A percentile compares a stretch with the other conserved stretches of the same genome.
Conservation (phyloP, 2,797 vertebrate genomes). For the Melanogrammus aeglefinus region DNA sequence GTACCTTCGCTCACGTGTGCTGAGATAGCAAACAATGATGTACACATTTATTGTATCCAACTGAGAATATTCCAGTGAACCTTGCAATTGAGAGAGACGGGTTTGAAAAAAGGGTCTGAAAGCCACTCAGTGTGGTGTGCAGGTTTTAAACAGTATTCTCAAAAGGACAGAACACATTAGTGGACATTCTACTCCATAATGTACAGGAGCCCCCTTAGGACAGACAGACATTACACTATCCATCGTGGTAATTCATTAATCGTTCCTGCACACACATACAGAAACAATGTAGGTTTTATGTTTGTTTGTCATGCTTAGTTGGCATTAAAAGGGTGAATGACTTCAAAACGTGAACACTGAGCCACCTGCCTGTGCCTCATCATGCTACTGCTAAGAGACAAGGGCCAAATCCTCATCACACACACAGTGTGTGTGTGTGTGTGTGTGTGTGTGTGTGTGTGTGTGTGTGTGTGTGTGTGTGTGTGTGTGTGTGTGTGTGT, state of each 20-base stretch:
- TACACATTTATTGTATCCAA: not conserved
- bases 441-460: no score
- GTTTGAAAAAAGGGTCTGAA: not conserved
- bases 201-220: slow-evolving; percentile 22
- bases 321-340: no score
- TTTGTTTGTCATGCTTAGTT: no score
- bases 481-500: no score
- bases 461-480: no score
- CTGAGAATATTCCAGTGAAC: not conserved
- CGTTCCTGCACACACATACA: slow-evolving; percentile 18
- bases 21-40: not conserved
- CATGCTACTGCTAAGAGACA: no score
- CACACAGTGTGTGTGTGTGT: no score
- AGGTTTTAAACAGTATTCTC: not conserved
- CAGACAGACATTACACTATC: slow-evolving; percentile 19
- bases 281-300: slow-evolving; percentile 11
- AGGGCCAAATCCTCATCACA: not conserved
- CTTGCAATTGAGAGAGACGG: not conserved
- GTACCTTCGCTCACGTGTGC: not conserved
- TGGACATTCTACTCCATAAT: not conserved
- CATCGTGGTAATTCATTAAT: slow-evolving; percentile 49
- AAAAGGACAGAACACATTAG: not conserved
- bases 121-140: not conserved
- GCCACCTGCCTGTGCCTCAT: no score
- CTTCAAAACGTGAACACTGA: no score